These are phyloP conservation scores for Leucopsar rothschildi DNA, from an alignment of 2,113 vertebrate genomes.

Conservation along the genomic window DNA sequence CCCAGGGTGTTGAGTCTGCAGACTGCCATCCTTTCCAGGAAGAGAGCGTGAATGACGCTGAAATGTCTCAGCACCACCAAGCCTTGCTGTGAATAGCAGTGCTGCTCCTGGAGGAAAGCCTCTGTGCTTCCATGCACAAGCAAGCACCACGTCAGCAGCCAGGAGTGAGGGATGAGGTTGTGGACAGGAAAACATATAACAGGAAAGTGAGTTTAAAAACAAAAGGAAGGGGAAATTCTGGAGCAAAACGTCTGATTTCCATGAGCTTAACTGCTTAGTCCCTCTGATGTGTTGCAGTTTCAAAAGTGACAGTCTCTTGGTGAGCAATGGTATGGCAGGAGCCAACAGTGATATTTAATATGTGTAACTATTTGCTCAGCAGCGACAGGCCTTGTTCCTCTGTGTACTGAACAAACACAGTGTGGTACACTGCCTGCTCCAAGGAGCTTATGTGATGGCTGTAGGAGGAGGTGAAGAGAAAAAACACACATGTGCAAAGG, in stretches of 20 bases:
- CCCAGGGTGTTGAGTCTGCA: background rate
- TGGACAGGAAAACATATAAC: background rate
- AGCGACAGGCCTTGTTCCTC: background rate
- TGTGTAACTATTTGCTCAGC: background rate
- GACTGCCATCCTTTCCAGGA: background rate
- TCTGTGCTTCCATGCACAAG: fast-evolving
- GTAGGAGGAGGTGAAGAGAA: background rate
- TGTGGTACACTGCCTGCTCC: background rate
- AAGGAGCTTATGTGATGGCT: background rate
- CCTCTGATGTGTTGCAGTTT: background rate
- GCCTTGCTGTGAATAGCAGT: background rate
- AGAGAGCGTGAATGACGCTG: background rate
- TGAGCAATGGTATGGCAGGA: background rate
- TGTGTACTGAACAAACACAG: background rate
- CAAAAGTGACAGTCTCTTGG: background rate
- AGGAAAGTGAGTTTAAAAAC: slow-evolving; percentile 16
- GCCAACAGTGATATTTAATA: background rate
- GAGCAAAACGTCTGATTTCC: background rate
- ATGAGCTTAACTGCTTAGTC: background rate
- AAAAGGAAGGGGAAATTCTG: background rate
- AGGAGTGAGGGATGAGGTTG: background rate
- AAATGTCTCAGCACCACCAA: background rate
- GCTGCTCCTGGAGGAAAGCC: background rate
- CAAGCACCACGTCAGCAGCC: background rate
- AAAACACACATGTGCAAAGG: background rate